phyloP scores from a whole-genome alignment of 1,140 invertebrate genomes.

The Pseudomyrmex gracilis region DNA sequence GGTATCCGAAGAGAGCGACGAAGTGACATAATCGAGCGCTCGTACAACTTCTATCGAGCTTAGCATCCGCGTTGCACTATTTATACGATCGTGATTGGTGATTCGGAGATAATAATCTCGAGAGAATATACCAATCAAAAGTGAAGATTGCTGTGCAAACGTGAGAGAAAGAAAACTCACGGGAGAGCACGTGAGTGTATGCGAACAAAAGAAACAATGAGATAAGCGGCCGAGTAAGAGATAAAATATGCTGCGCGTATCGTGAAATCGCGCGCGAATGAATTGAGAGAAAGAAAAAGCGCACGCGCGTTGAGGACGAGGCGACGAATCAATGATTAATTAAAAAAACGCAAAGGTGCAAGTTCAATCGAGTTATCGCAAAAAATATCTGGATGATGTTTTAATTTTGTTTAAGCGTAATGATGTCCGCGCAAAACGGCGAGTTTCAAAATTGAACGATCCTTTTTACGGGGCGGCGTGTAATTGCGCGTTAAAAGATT shows the following conservation, averaged over 20 bases:
- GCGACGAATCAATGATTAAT: too few species aligned
- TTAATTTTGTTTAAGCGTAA: neutral
- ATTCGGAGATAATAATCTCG: neutral
- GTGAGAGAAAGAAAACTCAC: neutral
- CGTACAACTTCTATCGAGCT: neutral
- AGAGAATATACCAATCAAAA: neutral
- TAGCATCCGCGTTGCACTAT: neutral
- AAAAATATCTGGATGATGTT: neutral
- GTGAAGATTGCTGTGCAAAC: neutral
- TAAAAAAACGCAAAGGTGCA: too few species aligned
- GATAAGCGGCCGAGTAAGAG: neutral
- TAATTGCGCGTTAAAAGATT: neutral
- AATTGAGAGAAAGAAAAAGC: too few species aligned
- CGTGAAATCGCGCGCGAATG: too few species aligned
- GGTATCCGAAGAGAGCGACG: neutral
- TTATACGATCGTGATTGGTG: slow-evolving; percentile 44
- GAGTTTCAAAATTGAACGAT: neutral
- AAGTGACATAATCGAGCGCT: slow-evolving; percentile 20
- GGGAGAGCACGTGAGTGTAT: neutral
- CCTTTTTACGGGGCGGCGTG: too few species aligned
- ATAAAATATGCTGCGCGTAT: too few species aligned
- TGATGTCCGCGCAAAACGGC: neutral
- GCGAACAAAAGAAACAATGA: neutral
- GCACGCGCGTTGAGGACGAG: too few species aligned
- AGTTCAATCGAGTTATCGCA: too few species aligned